Base-by-base conservation (phyloP, 2,888 invertebrate species). In the Sussaba pulchella region DNA sequence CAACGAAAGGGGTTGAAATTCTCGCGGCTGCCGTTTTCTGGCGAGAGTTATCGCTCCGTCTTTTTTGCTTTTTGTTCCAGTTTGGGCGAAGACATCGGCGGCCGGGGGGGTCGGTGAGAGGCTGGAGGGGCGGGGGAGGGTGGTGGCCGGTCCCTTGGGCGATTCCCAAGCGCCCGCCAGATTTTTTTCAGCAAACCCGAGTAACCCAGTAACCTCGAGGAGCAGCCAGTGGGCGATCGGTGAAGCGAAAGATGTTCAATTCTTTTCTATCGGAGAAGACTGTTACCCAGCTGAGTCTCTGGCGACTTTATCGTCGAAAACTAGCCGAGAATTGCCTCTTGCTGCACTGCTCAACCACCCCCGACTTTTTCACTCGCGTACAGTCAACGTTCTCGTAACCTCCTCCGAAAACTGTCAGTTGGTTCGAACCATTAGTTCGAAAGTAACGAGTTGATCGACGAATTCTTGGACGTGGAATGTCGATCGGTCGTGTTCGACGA, bases 121-220 rank as follows among this genome's bases (percentile, higher is more conserved):
- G 14, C 1, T n/a, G 54, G n/a, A 5, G 14, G 54, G 2, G 14
- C 14, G n/a, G 6, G 31, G 8, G 50, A 21, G 19, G 50, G 17
- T 19, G 21, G 57, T 54, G 26, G 54, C 26, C 36, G 45, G 47
- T 72, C 41, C 63, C 52, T 63, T 72, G 63, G 63, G 52, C 72
- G 41, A 64, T 52, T 52, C 52, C 63, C 52, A 63, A 72, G 12
- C 50, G 63, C 12, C 41, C 10, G 50, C 12, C 12, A 41, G 63
- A 63, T 54, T 73, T 47, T 43, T 73, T 64, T 72, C 63, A 26
- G 63, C 52, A 31, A 43, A 72, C 61, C 69, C 72, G 63, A 72
- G 63, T 64, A 72, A 72, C 63, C 72, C 63, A 63, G 63, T 72
- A 52, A 63, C 52, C 72, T 52, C 50, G 14, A 6, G 36, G 50